Conservation (phyloP, 2,797 vertebrate species). For the Loris lydekkerianus region DNA sequence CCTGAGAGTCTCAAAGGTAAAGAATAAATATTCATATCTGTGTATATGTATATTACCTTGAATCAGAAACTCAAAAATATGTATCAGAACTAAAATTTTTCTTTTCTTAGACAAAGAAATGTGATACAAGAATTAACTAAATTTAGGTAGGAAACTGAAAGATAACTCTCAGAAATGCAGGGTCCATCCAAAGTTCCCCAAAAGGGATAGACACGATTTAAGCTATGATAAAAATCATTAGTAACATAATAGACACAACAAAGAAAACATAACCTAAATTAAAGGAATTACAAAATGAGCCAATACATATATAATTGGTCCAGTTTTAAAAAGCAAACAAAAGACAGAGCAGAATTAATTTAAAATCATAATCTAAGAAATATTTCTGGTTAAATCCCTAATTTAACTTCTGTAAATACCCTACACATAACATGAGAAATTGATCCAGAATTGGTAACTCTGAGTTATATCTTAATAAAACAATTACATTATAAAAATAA, state of each 20-base stretch:
- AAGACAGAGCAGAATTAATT: background rate
- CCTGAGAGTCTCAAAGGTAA: background rate
- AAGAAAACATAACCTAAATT: background rate
- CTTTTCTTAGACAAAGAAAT: background rate
- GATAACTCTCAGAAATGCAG: background rate
- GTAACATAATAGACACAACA: background rate
- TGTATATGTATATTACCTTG: background rate
- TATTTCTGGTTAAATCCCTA: background rate
- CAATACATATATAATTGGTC: background rate
- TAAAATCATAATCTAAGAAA: slow-evolving; percentile 6
- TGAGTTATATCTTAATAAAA: background rate
- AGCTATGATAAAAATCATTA: background rate
- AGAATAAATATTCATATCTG: background rate
- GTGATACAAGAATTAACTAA: background rate
- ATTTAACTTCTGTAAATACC: background rate
- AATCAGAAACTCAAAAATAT: background rate
- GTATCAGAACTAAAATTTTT: background rate
- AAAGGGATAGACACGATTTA: background rate
- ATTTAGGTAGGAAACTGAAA: background rate
- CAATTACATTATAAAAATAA: background rate
- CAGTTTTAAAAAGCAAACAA: background rate
- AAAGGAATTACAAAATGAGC: background rate
- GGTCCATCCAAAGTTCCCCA: background rate
- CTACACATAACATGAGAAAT: background rate
- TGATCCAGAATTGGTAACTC: background rate